Conservation (phyloP, 2,797 vertebrate species). For the Hippocampus kuda region DNA sequence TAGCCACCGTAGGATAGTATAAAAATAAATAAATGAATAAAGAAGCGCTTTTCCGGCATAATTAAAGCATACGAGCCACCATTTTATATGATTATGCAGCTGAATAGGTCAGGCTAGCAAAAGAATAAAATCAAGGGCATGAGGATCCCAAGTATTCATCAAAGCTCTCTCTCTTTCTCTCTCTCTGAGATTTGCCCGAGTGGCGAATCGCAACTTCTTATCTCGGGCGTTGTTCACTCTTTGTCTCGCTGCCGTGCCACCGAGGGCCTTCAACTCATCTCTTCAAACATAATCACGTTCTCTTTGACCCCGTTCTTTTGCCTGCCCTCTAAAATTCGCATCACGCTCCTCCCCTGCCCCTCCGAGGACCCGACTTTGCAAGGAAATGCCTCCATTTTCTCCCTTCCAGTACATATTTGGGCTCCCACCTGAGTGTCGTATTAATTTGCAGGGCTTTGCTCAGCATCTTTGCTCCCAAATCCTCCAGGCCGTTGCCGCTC, state of each 20-base stretch:
- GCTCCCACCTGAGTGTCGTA: conserved; percentile 66
- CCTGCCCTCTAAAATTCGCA: conserved; percentile 11
- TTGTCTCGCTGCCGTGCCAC: conserved; percentile 15
- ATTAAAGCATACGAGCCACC: not conserved
- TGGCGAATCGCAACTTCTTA: conserved; percentile 13
- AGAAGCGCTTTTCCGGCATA: no score
- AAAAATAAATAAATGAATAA: no score
- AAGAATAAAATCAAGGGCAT: not conserved
- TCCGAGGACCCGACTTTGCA: conserved; percentile 4
- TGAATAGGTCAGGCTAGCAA: not conserved
- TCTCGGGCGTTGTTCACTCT: conserved; percentile 21
- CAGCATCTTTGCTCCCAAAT: conserved; percentile 86
- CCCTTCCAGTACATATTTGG: conserved; percentile 6
- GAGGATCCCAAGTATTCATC: not conserved
- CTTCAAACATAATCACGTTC: conserved; percentile 25
- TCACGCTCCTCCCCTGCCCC: not conserved
- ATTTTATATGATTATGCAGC: not conserved
- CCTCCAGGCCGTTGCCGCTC: conserved; percentile 82
- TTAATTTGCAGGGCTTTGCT: conserved; percentile 84
- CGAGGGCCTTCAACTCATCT: conserved; percentile 14
- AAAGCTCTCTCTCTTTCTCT: not conserved
- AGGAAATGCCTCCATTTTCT: conserved; percentile 4
- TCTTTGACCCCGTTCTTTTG: conserved; percentile 10
- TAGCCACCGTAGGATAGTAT: no score
- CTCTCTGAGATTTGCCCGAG: not conserved